Evolutionary conservation across 2,797 vertebrate species (phyloP).

Genomic region (Neosilurus hyrtlii): DNA sequence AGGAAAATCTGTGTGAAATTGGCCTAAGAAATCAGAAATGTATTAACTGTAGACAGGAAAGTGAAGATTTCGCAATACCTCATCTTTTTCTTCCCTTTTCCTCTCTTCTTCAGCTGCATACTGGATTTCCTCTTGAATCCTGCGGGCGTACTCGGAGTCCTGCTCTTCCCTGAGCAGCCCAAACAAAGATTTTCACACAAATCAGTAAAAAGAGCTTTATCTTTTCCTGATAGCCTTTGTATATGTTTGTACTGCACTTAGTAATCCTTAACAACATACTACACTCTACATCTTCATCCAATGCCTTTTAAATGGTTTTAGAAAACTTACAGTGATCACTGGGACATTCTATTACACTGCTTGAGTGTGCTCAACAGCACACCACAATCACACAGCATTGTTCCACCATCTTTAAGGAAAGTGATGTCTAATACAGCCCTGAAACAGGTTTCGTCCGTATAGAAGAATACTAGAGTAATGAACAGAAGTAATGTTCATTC

Average conservation of each 20-base stretch:
- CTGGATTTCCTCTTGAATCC: conserved; percentile 75
- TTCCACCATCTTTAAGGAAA: not conserved
- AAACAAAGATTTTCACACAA: conserved; percentile 9
- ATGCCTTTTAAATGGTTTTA: not conserved
- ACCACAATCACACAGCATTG: not conserved
- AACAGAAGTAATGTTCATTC: not conserved
- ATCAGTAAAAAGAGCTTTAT: not conserved
- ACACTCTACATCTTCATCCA: not conserved
- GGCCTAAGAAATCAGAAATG: not conserved
- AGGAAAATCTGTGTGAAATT: not conserved
- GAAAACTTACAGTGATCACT: not conserved
- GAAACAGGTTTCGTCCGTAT: too few relatives aligned
- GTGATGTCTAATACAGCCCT: not conserved
- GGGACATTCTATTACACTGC: not conserved
- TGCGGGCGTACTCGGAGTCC: conserved; percentile 71
- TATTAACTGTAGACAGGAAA: not conserved
- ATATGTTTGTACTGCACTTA: not conserved
- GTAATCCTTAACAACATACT: not conserved
- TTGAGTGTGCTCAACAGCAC: not conserved
- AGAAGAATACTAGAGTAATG: not conserved
- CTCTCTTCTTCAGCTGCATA: conserved; percentile 66
- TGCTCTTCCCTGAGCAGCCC: conserved; percentile 66
- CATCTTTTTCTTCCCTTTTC: conserved; percentile 69
- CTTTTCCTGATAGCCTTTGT: not conserved
- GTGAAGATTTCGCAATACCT: conserved; percentile 58